A percentile compares a stretch with the other conserved stretches of the same genome.
Evolutionary conservation across 2,113 vertebrate species (phyloP).

Genomic region (Willisornis vidua): DNA sequence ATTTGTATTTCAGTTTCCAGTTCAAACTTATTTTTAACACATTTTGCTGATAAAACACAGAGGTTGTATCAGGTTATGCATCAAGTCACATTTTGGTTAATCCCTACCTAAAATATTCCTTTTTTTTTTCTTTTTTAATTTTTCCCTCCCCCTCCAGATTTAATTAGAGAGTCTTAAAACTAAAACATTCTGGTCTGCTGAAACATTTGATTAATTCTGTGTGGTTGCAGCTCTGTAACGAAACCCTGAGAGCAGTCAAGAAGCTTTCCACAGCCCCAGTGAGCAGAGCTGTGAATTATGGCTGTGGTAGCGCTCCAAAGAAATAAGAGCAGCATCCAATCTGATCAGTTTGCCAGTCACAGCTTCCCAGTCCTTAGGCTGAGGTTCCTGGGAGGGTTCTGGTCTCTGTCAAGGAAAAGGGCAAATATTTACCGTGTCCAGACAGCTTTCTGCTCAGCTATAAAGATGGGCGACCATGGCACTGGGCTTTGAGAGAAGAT

Average conservation of each 20-base stretch:
- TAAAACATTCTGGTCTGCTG: background rate
- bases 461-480: background rate
- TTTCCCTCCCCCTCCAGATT: rapidly evolving
- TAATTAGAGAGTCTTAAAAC: background rate
- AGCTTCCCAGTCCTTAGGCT: background rate
- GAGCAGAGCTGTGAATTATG: conserved; percentile 28
- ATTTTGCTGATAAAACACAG: background rate
- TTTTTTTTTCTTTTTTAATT: background rate
- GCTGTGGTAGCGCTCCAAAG: conserved; percentile 14
- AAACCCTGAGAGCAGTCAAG: conserved; percentile 1
- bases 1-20: background rate
- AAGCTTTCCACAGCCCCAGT: background rate
- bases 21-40: background rate
- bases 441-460: background rate
- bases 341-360: conserved; percentile 38
- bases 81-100: background rate
- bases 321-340: conserved; percentile 11
- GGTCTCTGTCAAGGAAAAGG: background rate
- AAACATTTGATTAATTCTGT: conserved; percentile 36
- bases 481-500: background rate
- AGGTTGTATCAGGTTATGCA: background rate
- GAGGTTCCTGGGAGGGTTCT: background rate
- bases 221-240: background rate
- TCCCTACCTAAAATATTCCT: background rate
- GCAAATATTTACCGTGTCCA: conserved; percentile 23